These are phyloP conservation scores for Apostichopus japonicus DNA, from an alignment of 35 echinoderm and acorn worm species.

Conservation along the genomic window DNA sequence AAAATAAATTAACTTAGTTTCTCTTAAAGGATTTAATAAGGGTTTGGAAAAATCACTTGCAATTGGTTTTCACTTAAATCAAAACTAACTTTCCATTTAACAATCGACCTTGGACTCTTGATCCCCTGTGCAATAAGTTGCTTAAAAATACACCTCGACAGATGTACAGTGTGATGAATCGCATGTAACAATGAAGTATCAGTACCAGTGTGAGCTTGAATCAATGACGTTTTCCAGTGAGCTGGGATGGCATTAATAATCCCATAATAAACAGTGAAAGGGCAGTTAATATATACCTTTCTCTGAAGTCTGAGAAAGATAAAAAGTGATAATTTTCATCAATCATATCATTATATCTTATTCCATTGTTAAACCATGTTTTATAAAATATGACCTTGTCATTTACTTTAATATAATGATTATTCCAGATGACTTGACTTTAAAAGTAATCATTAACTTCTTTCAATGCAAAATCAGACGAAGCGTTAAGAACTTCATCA, in stretches of 20 bases:
- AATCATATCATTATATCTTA: neutral
- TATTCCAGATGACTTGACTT: neutral
- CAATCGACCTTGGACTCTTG: neutral
- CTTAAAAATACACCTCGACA: neutral
- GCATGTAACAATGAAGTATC: neutral
- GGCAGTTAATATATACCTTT: neutral
- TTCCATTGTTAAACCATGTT: neutral
- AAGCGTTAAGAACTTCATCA: neutral
- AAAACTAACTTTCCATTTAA: neutral
- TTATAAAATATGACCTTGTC: neutral
- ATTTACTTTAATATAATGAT: neutral
- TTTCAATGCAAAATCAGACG: neutral
- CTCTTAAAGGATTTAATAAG: too few species aligned
- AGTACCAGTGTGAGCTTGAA: neutral
- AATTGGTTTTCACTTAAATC: too few species aligned
- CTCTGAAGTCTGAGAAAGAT: neutral
- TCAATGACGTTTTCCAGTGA: neutral
- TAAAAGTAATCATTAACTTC: neutral
- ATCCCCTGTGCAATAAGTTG: neutral
- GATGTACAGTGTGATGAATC: neutral
- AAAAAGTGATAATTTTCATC: neutral
- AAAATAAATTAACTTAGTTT: neutral
- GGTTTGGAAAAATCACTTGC: neutral
- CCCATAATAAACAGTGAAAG: neutral
- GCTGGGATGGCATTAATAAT: too few species aligned